Conservation (phyloP, 2,888 invertebrate genomes). For the Ichneumoninae sp. region DNA sequence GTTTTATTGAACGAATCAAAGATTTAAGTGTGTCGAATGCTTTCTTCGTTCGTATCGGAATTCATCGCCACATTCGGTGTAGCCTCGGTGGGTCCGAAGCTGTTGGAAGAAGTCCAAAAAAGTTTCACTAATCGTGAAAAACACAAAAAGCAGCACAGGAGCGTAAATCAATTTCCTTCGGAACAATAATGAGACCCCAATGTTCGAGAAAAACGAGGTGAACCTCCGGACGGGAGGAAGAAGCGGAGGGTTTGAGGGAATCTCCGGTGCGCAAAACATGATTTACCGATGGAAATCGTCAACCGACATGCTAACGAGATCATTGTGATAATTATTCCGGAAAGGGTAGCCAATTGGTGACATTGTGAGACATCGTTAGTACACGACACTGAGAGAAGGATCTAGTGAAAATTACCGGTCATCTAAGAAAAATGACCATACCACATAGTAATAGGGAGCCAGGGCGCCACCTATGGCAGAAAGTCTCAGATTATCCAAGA, state of each 20-base stretch:
- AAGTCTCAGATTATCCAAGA: too few relatives aligned
- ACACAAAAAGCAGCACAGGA: too few relatives aligned
- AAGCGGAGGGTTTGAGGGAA: neutral
- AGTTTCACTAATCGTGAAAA: too few relatives aligned
- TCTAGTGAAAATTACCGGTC: too few relatives aligned
- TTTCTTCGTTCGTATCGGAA: neutral
- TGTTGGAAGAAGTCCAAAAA: too few relatives aligned
- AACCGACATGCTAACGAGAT: constrained; percentile 22
- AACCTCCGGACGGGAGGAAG: constrained; percentile 7
- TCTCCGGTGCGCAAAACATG: constrained; percentile 10
- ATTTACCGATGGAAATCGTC: constrained; percentile 35
- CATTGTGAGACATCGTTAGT: constrained; percentile 6
- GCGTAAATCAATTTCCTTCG: too few relatives aligned
- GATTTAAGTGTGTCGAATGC: neutral
- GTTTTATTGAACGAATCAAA: neutral
- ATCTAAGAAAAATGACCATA: too few relatives aligned
- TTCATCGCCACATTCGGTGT: neutral
- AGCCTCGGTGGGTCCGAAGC: neutral
- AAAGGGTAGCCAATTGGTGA: constrained; percentile 37
- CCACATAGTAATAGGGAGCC: too few relatives aligned
- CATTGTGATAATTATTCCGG: constrained; percentile 61
- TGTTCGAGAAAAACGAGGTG: neutral
- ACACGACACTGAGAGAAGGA: too few relatives aligned
- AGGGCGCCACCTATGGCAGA: too few relatives aligned
- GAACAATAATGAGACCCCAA: too few relatives aligned